These are phyloP conservation scores for Jaculus jaculus DNA, from an alignment of 2,113 vertebrate species.

Conservation along the genomic window DNA sequence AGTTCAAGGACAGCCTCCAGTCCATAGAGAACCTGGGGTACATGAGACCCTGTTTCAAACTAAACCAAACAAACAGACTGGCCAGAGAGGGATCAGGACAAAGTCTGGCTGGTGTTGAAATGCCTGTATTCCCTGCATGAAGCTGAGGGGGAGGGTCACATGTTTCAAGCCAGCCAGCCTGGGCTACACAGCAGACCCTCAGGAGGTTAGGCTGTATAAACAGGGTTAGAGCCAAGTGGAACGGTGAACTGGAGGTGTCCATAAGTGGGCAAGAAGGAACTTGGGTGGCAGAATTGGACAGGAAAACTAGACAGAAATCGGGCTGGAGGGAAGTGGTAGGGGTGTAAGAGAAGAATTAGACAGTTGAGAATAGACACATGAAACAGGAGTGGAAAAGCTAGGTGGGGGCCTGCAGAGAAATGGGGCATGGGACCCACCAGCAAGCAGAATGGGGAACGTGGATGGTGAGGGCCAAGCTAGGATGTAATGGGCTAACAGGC, in stretches of 20 bases:
- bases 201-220: not conserved
- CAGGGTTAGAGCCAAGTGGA: not conserved
- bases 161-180: not conserved
- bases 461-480: not conserved
- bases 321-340: not conserved
- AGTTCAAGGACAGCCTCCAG: not conserved
- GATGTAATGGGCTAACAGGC: not conserved
- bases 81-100: not conserved
- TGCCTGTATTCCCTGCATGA: not conserved
- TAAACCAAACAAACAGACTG: not conserved
- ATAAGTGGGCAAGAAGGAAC: too few relatives aligned
- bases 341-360: not conserved
- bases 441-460: not conserved
- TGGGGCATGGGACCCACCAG: not conserved
- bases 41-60: not conserved
- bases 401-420: not conserved
- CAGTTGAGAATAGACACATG: not conserved
- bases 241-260: not conserved
- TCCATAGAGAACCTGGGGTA: not conserved
- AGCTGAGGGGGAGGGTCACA: not conserved
- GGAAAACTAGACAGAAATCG: not conserved
- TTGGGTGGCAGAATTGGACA: not conserved
- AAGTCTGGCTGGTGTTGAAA: not conserved
- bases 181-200: not conserved
- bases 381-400: not conserved